A percentile compares a stretch with the other conserved stretches of the same genome.
These are phyloP conservation scores for human (Homo sapiens) DNA, from an alignment of 2,113 vertebrate genomes.

Conservation along the genomic window GRCh38 chr1:34026501-34027000, in stretches of 20 bases:
- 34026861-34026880: rapidly evolving
- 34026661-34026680: not conserved
- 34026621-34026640: not conserved
- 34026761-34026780: not conserved
- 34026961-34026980: not conserved
- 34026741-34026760: not conserved
- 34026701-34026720: not conserved
- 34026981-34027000: not conserved
- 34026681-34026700: not conserved
- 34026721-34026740: not conserved
- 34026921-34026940: not conserved
- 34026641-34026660: not conserved
- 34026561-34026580: not conserved
- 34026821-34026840: not conserved
- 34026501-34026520: not conserved
- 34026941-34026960: not conserved
- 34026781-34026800: not conserved
- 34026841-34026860: not conserved
- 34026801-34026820: not conserved
- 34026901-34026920: not conserved
- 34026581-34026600: not conserved
- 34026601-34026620: not conserved
- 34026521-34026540: not conserved
- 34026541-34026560: not conserved
- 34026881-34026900: not conserved